Conservation (phyloP, 1,140 invertebrate species). For the Contarinia nasturtii region DNA sequence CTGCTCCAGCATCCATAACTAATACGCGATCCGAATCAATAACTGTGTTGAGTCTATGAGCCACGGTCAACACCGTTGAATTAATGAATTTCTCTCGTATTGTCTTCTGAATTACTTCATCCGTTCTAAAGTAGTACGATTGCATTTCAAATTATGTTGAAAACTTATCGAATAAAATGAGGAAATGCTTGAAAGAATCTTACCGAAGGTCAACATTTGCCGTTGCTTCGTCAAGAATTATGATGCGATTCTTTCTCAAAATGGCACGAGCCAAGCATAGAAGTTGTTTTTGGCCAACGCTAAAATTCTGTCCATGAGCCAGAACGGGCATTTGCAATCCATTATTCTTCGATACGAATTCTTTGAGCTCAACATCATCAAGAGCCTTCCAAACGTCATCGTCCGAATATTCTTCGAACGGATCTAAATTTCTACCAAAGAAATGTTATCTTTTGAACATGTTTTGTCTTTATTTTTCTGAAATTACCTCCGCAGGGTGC, state of each 20-base stretch:
- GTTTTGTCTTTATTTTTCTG: background rate
- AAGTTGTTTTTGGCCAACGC: conserved; percentile 53
- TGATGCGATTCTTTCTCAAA: conserved; percentile 45
- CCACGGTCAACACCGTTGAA: conserved; percentile 45
- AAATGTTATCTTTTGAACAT: conserved; percentile 16
- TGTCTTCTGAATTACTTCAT: conserved; percentile 29
- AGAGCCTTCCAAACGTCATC: conserved; percentile 41
- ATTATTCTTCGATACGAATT: conserved; percentile 18
- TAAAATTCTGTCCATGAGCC: conserved; percentile 46
- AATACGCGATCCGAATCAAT: conserved; percentile 45
- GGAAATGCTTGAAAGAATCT: background rate
- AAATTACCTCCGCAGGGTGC: conserved; percentile 21
- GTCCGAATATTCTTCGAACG: conserved; percentile 36
- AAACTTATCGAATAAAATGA: no score
- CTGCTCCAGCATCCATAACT: conserved; percentile 30
- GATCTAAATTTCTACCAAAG: conserved; percentile 35
- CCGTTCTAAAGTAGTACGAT: conserved; percentile 11
- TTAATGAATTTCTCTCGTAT: conserved; percentile 27
- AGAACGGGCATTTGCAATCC: conserved; percentile 32
- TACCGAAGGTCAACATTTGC: conserved; percentile 30
- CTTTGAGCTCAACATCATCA: conserved; percentile 30
- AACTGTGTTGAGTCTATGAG: conserved; percentile 51
- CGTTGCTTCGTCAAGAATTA: conserved; percentile 36
- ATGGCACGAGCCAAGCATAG: conserved; percentile 50
- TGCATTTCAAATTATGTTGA: background rate